Conservation (phyloP, 2,888 invertebrate species). For the Rhorus exstirpatorius region DNA sequence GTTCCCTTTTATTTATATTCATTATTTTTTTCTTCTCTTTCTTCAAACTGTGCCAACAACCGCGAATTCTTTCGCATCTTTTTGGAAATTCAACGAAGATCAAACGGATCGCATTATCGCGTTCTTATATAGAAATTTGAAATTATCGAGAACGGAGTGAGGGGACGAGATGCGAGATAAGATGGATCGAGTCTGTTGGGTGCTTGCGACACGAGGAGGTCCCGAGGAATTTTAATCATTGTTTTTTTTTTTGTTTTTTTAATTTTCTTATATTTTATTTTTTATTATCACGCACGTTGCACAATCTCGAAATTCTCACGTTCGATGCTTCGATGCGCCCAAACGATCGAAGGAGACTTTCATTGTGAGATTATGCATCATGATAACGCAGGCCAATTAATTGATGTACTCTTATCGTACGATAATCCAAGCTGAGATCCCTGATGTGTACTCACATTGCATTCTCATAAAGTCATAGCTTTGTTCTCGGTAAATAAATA, state of each 20-base stretch:
- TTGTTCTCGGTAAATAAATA: too few relatives aligned
- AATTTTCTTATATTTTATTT: too few relatives aligned
- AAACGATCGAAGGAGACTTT: conserved; percentile 16
- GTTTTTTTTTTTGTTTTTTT: conserved; percentile 14
- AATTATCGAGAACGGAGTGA: background rate
- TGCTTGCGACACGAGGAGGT: background rate
- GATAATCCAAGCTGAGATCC: too few relatives aligned
- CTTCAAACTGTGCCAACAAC: background rate
- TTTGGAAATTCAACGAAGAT: too few relatives aligned
- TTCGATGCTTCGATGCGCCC: background rate
- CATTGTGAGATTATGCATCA: background rate
- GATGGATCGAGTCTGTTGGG: background rate
- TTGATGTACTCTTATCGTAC: background rate
- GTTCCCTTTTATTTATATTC: background rate
- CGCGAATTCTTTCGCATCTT: too few relatives aligned
- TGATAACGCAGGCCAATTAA: background rate
- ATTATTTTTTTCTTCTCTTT: background rate
- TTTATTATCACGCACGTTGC: conserved; percentile 1
- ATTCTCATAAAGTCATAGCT: too few relatives aligned
- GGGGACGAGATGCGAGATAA: conserved; percentile 9
- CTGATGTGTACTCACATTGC: too few relatives aligned
- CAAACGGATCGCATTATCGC: too few relatives aligned
- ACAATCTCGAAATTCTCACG: conserved; percentile 14
- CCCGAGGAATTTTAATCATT: conserved; percentile 34
- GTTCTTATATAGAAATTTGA: too few relatives aligned